Evolutionary conservation across 2,797 vertebrate species (phyloP).

Genomic region (Acanthornis magna): DNA sequence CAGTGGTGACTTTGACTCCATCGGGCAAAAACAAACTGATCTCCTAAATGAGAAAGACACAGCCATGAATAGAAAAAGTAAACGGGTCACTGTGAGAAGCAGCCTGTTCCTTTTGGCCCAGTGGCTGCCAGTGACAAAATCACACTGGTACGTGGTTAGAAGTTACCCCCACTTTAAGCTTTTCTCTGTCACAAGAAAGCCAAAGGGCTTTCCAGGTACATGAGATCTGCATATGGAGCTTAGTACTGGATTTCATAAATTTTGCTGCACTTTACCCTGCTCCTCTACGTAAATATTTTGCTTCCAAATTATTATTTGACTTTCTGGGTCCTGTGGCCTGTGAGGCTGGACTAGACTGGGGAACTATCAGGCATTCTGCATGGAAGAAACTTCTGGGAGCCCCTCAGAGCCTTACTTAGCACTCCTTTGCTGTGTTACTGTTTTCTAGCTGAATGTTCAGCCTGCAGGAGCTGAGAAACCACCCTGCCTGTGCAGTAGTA

Average conservation of each 20-base stretch:
- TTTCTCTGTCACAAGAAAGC: neutral
- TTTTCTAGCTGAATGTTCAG: neutral
- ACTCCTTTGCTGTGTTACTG: neutral
- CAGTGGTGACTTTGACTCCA: constrained; percentile 66
- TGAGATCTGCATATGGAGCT: neutral
- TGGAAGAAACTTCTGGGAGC: neutral
- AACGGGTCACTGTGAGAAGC: neutral
- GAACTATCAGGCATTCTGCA: neutral
- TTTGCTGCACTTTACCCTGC: neutral
- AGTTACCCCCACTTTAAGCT: neutral
- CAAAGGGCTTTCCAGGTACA: neutral
- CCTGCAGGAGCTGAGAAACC: neutral
- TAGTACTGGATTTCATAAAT: neutral
- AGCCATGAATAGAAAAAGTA: constrained; percentile 1
- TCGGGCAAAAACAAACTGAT: constrained; percentile 42
- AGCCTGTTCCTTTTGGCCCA: neutral
- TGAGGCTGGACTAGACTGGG: neutral
- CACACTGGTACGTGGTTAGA: neutral
- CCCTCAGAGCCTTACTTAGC: neutral
- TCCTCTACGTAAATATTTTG: constrained; percentile 5
- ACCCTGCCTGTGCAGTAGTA: neutral
- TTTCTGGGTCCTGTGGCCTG: neutral
- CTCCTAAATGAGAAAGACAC: constrained; percentile 44
- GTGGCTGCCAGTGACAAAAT: neutral
- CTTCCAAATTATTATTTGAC: neutral